A percentile compares a stretch with the other conserved stretches of the same genome.
phyloP scores from a whole-genome alignment of 2,888 invertebrate species.

The Reticulitermes lucifugus region DNA sequence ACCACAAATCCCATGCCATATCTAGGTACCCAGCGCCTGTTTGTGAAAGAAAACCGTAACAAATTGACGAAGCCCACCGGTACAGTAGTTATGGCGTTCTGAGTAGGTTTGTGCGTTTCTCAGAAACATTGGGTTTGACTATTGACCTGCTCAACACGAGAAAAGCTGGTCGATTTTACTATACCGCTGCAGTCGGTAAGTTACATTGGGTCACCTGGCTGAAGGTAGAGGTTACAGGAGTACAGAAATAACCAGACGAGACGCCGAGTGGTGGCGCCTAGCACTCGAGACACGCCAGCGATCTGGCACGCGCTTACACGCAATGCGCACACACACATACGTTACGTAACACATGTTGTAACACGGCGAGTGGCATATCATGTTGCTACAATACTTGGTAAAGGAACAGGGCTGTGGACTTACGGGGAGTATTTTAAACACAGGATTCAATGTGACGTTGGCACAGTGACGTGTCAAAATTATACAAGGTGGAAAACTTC shows the following conservation, averaged over 20 bases:
- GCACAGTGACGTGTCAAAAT: not conserved
- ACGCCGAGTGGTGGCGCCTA: not conserved
- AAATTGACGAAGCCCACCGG: no score
- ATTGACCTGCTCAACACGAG: not conserved
- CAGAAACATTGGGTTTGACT: not conserved
- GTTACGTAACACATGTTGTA: not conserved
- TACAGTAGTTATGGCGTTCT: not conserved
- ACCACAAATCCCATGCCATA: no score
- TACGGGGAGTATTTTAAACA: not conserved
- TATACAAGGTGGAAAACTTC: no score
- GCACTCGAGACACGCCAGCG: not conserved
- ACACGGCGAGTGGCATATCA: not conserved
- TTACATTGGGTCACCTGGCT: not conserved
- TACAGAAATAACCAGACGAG: conserved; percentile 16
- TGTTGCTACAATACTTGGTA: not conserved
- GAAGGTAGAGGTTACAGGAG: not conserved
- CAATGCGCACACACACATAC: not conserved
- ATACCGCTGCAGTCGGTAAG: not conserved
- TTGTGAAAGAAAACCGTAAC: no score
- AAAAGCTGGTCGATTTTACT: not conserved
- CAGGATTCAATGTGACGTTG: not conserved
- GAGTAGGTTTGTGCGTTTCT: not conserved
- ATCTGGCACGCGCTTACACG: conserved; percentile 1
- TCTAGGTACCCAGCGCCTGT: no score
- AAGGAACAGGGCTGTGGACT: not conserved